Evolutionary conservation across 1,140 invertebrate genomes (phyloP).

Genomic region (Neodiprion pinetum): DNA sequence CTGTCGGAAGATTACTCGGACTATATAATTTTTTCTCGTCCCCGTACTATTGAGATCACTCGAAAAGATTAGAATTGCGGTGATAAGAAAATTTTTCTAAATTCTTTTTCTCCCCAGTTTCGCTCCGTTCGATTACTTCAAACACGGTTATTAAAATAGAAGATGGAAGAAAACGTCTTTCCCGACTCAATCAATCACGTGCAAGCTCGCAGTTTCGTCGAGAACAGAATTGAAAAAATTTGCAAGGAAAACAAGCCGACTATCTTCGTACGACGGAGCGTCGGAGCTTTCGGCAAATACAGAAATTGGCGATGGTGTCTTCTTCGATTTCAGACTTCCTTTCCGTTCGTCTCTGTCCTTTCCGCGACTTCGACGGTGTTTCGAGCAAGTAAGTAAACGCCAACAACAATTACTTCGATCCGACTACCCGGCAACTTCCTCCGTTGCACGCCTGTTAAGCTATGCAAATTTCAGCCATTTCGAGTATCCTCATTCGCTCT

Average conservation of each 20-base stretch:
- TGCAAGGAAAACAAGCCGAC: too few species aligned
- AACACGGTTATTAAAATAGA: too few species aligned
- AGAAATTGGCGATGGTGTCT: not conserved
- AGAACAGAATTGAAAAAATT: too few species aligned
- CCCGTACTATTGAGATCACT: too few species aligned
- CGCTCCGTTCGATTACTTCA: too few species aligned
- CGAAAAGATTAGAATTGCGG: too few species aligned
- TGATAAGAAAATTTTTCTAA: too few species aligned
- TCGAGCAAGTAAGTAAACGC: not conserved
- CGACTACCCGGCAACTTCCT: not conserved
- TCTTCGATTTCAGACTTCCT: not conserved
- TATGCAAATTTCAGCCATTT: not conserved
- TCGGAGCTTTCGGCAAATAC: not conserved
- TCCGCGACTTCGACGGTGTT: not conserved
- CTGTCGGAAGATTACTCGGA: not conserved
- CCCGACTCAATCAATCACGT: too few species aligned
- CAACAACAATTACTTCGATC: slow-evolving; percentile 3
- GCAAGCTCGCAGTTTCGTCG: too few species aligned
- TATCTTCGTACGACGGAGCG: not conserved
- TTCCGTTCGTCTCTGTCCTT: not conserved
- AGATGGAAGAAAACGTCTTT: too few species aligned
- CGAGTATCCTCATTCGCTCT: not conserved
- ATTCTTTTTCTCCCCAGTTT: too few species aligned
- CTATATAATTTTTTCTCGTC: not conserved
- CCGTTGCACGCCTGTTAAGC: not conserved